Conservation (phyloP, 1,140 invertebrate genomes). For the Archegozetes longisetosus region DNA sequence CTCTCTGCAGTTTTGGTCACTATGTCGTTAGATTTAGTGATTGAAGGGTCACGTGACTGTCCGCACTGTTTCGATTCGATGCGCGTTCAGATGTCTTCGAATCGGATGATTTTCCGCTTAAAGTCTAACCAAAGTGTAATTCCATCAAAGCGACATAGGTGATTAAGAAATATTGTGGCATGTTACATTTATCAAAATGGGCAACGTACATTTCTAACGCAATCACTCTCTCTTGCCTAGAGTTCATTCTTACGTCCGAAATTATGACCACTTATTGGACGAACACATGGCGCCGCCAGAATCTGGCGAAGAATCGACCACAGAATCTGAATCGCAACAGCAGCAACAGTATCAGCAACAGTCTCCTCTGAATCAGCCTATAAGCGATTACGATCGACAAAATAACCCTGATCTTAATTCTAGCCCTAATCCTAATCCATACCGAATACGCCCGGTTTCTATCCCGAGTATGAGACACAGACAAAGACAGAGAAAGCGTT, state of each 20-base stretch:
- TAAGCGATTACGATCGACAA: background rate
- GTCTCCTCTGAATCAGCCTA: background rate
- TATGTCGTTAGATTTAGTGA: no score
- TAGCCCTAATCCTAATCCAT: background rate
- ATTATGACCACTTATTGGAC: background rate
- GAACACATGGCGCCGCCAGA: background rate
- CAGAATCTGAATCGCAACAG: background rate
- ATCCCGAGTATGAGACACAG: no score
- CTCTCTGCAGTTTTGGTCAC: no score
- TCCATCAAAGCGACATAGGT: no score
- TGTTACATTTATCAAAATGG: no score
- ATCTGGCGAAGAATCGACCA: background rate
- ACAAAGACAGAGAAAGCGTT: constrained; percentile 1
- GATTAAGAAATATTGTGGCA: no score
- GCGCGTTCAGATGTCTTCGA: no score
- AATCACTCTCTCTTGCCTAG: background rate
- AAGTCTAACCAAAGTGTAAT: no score
- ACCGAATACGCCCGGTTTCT: constrained; percentile 12
- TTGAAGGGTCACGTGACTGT: no score
- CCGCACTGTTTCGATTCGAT: no score
- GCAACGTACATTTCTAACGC: no score
- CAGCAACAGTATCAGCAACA: background rate
- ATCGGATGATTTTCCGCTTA: no score
- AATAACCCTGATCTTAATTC: background rate
- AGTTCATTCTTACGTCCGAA: background rate